Evolutionary conservation across 2,797 vertebrate genomes (phyloP).

Genomic region (Acanthornis magna): DNA sequence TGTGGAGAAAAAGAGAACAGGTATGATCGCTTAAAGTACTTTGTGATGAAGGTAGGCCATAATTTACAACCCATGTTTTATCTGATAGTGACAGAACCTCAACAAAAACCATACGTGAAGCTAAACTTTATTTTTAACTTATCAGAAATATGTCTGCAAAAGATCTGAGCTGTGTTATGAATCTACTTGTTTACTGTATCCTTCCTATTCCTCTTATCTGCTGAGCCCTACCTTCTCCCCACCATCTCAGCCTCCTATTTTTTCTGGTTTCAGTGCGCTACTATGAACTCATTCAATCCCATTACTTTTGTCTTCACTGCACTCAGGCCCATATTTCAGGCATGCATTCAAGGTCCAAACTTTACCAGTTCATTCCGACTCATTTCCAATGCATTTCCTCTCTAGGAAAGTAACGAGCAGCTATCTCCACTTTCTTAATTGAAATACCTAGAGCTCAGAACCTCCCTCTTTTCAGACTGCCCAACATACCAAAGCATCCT

Average conservation of each 20-base stretch:
- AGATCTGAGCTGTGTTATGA: background rate
- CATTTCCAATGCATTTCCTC: background rate
- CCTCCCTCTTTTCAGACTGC: background rate
- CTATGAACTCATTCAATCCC: background rate
- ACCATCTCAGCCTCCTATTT: background rate
- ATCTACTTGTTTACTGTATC: background rate
- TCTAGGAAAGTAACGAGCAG: background rate
- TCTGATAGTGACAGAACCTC: background rate
- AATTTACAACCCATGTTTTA: background rate
- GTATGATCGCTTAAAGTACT: background rate
- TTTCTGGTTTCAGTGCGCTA: background rate
- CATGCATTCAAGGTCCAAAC: background rate
- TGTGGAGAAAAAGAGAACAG: background rate
- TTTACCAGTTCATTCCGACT: background rate
- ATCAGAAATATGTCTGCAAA: background rate
- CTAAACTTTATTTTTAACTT: background rate
- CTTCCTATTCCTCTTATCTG: background rate
- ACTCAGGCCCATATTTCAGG: background rate
- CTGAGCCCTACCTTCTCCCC: background rate
- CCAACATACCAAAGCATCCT: background rate
- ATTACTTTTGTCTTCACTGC: background rate
- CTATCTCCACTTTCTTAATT: background rate
- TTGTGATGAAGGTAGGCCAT: background rate
- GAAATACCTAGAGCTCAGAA: background rate
- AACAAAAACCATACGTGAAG: fast-evolving